Conservation (phyloP, 2,888 invertebrate genomes). For the Nemurella pictetii region DNA sequence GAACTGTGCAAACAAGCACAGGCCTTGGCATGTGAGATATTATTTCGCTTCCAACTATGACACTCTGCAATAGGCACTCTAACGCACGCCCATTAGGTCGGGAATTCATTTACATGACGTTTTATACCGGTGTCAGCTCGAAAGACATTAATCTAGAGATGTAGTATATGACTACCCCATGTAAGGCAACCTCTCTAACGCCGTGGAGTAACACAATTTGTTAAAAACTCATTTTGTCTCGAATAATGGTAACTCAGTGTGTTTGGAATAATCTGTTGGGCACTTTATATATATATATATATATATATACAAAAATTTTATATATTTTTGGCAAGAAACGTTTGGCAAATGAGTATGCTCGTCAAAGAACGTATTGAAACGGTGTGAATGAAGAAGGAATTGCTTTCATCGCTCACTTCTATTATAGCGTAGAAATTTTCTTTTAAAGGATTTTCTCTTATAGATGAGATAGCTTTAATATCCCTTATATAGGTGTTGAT, state of each 20-base stretch:
- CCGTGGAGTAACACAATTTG: not conserved
- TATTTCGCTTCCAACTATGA: conserved; percentile 1
- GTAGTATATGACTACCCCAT: not conserved
- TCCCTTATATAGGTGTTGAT: conserved; percentile 24
- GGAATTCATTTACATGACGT: conserved; percentile 37
- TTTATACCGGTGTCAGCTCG: conserved; percentile 15
- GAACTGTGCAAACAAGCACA: not conserved
- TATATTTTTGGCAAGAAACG: not conserved
- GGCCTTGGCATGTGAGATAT: conserved; percentile 4
- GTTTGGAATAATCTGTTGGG: not conserved
- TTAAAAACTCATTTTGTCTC: not conserved
- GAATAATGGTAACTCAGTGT: not conserved
- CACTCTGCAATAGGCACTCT: not conserved
- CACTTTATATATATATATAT: too few relatives aligned
- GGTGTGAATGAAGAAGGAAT: not conserved
- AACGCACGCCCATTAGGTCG: conserved; percentile 15
- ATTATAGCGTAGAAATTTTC: not conserved
- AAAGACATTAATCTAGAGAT: conserved; percentile 4
- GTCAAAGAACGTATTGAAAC: not conserved
- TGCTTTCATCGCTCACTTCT: conserved; percentile 1
- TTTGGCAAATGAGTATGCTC: not conserved
- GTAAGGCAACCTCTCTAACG: not conserved
- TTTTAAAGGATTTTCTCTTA: conserved; percentile 5
- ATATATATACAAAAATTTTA: not conserved
- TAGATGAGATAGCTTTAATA: conserved; percentile 28